Evolutionary conservation across 2,113 vertebrate genomes (phyloP).

Genomic region (Guaruba guarouba): DNA sequence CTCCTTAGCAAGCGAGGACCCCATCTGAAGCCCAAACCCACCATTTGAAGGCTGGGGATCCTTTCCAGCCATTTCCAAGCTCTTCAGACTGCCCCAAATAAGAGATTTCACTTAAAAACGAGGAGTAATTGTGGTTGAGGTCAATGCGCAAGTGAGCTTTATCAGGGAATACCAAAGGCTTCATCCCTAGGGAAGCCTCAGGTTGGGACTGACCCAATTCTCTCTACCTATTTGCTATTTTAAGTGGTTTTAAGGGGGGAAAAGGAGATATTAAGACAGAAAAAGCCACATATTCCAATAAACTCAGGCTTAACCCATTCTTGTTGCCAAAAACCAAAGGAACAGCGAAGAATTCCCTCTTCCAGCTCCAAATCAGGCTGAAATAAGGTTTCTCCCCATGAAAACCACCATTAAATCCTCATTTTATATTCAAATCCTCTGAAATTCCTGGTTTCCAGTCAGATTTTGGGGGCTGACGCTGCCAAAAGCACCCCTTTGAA

Average conservation of each 20-base stretch:
- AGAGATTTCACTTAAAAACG: neutral
- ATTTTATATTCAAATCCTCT: neutral
- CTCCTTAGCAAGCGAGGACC: neutral
- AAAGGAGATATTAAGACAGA: too few species aligned
- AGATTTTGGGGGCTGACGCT: neutral
- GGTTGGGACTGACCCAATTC: neutral
- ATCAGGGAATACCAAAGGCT: accelerated
- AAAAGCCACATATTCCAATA: accelerated
- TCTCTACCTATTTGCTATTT: neutral
- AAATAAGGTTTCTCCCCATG: neutral
- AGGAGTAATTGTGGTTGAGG: neutral
- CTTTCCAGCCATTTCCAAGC: neutral
- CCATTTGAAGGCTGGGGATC: too few species aligned
- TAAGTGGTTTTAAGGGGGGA: neutral
- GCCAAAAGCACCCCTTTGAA: neutral
- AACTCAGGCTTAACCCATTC: neutral
- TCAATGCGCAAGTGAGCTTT: neutral
- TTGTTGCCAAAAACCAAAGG: accelerated
- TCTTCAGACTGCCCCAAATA: neutral
- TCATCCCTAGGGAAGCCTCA: neutral
- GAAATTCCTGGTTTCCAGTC: accelerated
- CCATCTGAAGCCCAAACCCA: neutral
- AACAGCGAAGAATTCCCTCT: accelerated
- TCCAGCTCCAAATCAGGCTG: neutral
- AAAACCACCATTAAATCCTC: neutral